phyloP scores from a whole-genome alignment of 2,113 vertebrate genomes.

The Stigmatopora nigra region DNA sequence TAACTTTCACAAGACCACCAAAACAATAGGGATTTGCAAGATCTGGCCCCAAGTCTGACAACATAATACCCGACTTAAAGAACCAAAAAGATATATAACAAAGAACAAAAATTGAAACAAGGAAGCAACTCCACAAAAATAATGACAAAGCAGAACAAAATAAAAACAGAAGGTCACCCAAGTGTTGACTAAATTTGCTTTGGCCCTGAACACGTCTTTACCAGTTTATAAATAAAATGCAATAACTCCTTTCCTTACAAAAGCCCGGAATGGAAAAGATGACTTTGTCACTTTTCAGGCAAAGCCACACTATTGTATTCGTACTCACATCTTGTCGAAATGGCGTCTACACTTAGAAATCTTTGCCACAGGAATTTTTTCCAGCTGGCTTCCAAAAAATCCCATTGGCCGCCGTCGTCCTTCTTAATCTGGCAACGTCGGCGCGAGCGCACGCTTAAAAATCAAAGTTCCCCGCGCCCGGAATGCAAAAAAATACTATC shows the following conservation, averaged over 20 bases:
- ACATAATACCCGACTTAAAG: too few species aligned
- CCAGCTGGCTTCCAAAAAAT: conserved; percentile 56
- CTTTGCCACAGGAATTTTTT: conserved; percentile 34
- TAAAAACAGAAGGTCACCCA: neutral
- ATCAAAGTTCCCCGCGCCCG: conserved; percentile 38
- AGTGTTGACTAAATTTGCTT: neutral
- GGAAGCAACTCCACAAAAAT: neutral
- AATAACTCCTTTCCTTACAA: neutral
- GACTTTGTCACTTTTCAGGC: neutral
- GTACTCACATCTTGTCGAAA: conserved; percentile 2
- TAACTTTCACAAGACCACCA: too few species aligned
- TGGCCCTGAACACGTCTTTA: neutral
- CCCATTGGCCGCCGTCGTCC: conserved; percentile 26
- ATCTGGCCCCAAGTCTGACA: too few species aligned
- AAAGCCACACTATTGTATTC: neutral
- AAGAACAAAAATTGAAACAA: neutral
- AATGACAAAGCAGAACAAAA: neutral
- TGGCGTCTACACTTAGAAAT: neutral
- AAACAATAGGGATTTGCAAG: too few species aligned
- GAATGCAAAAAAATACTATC: conserved; percentile 28
- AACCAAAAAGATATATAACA: neutral
- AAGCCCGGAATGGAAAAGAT: neutral
- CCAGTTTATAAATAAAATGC: neutral
- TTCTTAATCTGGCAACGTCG: conserved; percentile 41
- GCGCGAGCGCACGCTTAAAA: neutral